Evolutionary conservation across 1,140 invertebrate genomes (phyloP).

Genomic region (Drosophila varians): DNA sequence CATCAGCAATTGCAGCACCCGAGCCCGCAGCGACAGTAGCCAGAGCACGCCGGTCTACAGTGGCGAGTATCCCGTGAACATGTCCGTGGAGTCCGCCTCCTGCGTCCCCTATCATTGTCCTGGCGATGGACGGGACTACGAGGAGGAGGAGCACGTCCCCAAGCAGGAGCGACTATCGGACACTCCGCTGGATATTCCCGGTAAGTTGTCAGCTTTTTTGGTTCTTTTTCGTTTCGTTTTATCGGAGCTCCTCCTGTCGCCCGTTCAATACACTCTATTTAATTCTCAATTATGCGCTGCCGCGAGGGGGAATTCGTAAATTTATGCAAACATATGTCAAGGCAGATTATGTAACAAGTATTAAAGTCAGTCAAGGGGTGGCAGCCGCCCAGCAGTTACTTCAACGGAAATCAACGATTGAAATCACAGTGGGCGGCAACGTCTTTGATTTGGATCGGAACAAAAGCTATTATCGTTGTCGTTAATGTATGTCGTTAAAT

Average conservation of each 20-base stretch:
- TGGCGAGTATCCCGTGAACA: conserved; percentile 72
- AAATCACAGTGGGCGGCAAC: conserved; percentile 24
- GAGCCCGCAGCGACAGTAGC: conserved; percentile 71
- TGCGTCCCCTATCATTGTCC: conserved; percentile 75
- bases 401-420: conserved; percentile 16
- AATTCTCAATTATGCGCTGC: conserved; percentile 69
- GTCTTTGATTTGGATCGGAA: too few relatives aligned
- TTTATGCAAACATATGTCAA: conserved; percentile 81
- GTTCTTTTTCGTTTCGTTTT: background rate
- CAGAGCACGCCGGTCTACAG: conserved; percentile 77
- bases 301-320: conserved; percentile 35
- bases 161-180: conserved; percentile 12
- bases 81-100: conserved; percentile 76
- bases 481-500: too few relatives aligned
- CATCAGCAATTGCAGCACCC: conserved; percentile 75
- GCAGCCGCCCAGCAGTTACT: conserved; percentile 7
- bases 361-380: conserved; percentile 34
- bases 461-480: too few relatives aligned
- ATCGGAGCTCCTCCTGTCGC: conserved; percentile 28
- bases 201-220: conserved; percentile 64
- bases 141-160: conserved; percentile 56
- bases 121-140: conserved; percentile 62
- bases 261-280: conserved; percentile 65
- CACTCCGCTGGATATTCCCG: conserved; percentile 48
- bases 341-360: conserved; percentile 70